Evolutionary conservation across 2,113 vertebrate species (phyloP), one percentile per base, ranked within the genome.

Genomic region (Barnardius zonarius): DNA sequence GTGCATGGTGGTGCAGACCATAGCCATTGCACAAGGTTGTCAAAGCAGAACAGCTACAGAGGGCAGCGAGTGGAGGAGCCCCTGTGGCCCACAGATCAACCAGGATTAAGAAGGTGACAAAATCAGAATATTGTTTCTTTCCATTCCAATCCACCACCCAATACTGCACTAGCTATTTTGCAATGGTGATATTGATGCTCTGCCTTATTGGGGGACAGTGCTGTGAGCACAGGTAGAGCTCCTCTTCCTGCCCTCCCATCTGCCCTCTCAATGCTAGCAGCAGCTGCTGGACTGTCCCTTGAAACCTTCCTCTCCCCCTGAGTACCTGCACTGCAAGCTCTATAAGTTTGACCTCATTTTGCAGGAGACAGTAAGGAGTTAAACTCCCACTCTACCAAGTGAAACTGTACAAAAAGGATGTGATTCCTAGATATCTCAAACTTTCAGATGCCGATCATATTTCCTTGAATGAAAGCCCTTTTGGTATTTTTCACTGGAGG

Each of bases 391-490:
- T 95, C 78, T 86, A 83, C 93, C 90, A 88, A 95, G 98, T 83
- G 92, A 76, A 96, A 76, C 78, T 95, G 95, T 90, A 96, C 62
- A 19, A 96, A 97, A 97, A 98, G 96, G 92, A 93, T 96, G 81
- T 97, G 92, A 97, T 98, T 98, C 98, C 98, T 97, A 98, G 98
- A 73, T 97, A 94, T 95, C 95, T 93, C 90, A 97, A 96, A 95
- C 90, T 97, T 98, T 96, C 27, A 49, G 90, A 98, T 98, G 97
- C 98, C 92, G 25, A 83, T 92, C 97, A 98, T 98, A 98, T 97
- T 98, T 98, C 97, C 97, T 84, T 98, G 97, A 98, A 98, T 98
- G 96, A 98, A 98, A 97, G 96, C 76, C 90, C 88, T 97, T 95
- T 97, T 96, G 95, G 88, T 97, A 93, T 95, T 97, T 94, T 97